phyloP scores from a whole-genome alignment of 2,797 vertebrate species.

The Etheostoma perlongum region DNA sequence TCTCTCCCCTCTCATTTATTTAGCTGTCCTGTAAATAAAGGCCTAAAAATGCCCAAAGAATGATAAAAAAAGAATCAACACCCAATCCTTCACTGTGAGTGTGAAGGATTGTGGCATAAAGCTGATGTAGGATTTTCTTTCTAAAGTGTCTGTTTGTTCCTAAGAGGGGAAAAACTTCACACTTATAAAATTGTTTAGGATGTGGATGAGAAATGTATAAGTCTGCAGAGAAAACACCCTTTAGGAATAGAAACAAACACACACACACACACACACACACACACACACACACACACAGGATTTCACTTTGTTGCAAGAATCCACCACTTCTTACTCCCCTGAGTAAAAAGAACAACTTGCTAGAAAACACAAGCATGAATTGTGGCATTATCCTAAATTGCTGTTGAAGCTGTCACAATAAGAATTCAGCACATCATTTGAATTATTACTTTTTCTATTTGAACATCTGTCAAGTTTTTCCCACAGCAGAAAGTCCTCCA shows the following conservation, averaged over 20 bases:
- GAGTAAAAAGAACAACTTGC: conserved; percentile 35
- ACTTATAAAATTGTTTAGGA: conserved; percentile 61
- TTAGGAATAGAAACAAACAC: conserved; percentile 31
- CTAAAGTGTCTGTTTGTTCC: conserved; percentile 40
- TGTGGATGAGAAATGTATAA: conserved; percentile 68
- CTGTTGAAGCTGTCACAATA: conserved; percentile 11
- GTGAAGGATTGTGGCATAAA: conserved; percentile 24
- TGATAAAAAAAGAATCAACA: no score
- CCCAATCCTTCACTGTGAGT: conserved; percentile 6
- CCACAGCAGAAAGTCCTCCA: conserved; percentile 62
- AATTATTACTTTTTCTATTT: conserved; percentile 28
- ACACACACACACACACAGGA: conserved; percentile 10
- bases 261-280: conserved; percentile 13
- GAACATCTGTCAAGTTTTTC: conserved; percentile 47
- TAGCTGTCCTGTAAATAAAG: no score
- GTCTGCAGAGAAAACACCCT: conserved; percentile 56
- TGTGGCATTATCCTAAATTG: conserved; percentile 17
- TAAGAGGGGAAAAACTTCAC: conserved; percentile 34
- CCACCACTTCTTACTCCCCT: conserved; percentile 37
- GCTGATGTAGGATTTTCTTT: conserved; percentile 17
- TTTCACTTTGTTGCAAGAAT: conserved; percentile 50
- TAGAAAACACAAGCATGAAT: conserved; percentile 40
- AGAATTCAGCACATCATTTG: conserved; percentile 8
- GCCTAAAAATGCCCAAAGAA: no score
- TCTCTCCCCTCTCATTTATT: no score